Evolutionary conservation across 2,113 vertebrate species (phyloP), one percentile per base, ranked within the genome.

Genomic region (Neomonachus schauinslandi): DNA sequence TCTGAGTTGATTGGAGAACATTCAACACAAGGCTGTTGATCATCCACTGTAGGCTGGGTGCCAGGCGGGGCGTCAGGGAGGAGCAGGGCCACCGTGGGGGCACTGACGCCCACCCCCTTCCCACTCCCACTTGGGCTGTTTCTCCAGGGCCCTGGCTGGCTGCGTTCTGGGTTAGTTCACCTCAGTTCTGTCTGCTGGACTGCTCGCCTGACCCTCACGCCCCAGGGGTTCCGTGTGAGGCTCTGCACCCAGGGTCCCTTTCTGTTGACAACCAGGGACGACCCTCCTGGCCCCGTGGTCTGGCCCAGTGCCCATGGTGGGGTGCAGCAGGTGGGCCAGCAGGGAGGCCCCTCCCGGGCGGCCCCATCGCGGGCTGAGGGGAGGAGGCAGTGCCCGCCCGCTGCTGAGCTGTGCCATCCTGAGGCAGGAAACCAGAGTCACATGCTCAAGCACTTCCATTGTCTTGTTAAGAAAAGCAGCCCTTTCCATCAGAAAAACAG

Each of bases 381-480:
- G 53, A 18, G 33, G 12, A 22, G 46, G 6, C n/a, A 4, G 26
- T 7, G 4, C 71, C 14, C n/a, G 31, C 36, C 1, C 0, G 14
- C 1, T 9, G 7, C 83, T 13, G 46, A 74, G 36, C 88, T 11
- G 12, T 28, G 4, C 1, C 8, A 13, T 7, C 21, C 4, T 0
- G 21, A 36, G n/a, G 7, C 67, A 1, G 80, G 67, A 15, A 4
- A 59, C 61, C 1, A 6, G 89, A 5, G 42, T 18, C 76, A 26
- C 0, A 0, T 0, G 10, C 7, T 18, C 9, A 2, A 1, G 14
- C 10, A 7, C 3, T n/a, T 24, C 18, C 49, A 22, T 1, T 0
- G 46, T 46, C 87, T 67, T 28, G 19, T 28, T 33, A 8, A 21
- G 81, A 11, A 4, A 12, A 42, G 76, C 22, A 2, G 46, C 12